phyloP scores from a whole-genome alignment of 2,888 invertebrate genomes.

The Diogma glabrata region DNA sequence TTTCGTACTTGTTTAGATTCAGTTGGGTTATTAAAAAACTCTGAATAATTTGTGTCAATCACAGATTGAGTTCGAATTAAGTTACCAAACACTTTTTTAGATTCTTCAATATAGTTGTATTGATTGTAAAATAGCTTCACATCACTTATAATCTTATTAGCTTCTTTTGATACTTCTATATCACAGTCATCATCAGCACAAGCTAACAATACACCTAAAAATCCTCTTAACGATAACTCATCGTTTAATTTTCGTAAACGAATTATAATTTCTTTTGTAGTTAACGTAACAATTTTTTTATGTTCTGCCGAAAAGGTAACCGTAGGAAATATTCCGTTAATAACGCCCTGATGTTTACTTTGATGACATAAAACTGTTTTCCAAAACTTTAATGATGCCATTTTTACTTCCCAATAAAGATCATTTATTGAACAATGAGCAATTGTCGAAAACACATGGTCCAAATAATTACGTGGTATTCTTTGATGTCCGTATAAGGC shows the following conservation, averaged over 20 bases:
- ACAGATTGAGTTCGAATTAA: constrained; percentile 14
- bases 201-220: constrained; percentile 55
- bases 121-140: constrained; percentile 41
- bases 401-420: constrained; percentile 74
- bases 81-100: constrained; percentile 8
- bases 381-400: constrained; percentile 62
- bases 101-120: constrained; percentile 39
- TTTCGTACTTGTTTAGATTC: background rate
- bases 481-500: constrained; percentile 54
- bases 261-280: constrained; percentile 43
- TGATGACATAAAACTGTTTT: constrained; percentile 50
- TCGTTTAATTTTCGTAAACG: constrained; percentile 53
- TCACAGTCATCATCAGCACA: constrained; percentile 59
- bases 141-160: constrained; percentile 40
- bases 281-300: constrained; percentile 63
- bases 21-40: background rate
- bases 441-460: constrained; percentile 50
- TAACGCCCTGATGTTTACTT: constrained; percentile 67
- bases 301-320: constrained; percentile 70
- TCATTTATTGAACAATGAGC: constrained; percentile 54
- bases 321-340: constrained; percentile 65
- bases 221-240: constrained; percentile 54
- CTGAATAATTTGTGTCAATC: constrained; percentile 18
- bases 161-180: constrained; percentile 53
- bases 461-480: constrained; percentile 42